Evolutionary conservation across 2,113 vertebrate genomes (phyloP).

Genomic region (Coreoperca whiteheadi): DNA sequence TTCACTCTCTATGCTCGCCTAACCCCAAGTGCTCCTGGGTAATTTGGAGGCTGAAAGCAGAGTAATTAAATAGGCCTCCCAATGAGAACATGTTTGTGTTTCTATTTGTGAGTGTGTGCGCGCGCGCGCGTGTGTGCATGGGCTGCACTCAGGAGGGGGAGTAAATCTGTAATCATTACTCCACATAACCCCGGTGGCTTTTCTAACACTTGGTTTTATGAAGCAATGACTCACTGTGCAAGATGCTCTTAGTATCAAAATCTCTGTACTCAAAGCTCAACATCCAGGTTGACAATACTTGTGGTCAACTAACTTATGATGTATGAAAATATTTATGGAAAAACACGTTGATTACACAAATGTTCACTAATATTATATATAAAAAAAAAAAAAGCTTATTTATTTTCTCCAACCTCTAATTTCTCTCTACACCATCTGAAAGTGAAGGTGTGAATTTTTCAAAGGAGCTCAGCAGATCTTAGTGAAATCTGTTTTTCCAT

Average conservation of each 20-base stretch:
- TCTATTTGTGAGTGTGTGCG: slow-evolving; percentile 45
- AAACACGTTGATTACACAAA: not conserved
- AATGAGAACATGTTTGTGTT: slow-evolving; percentile 70
- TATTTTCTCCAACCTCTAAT: no score
- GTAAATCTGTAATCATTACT: slow-evolving; percentile 65
- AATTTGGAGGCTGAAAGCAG: slow-evolving; percentile 79
- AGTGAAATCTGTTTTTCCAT: not conserved
- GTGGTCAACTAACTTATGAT: not conserved
- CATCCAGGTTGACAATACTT: not conserved
- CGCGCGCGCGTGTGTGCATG: not conserved
- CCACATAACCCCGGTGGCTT: slow-evolving; percentile 38
- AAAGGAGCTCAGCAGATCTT: not conserved
- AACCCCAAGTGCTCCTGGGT: slow-evolving; percentile 76
- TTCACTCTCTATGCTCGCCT: slow-evolving; percentile 66
- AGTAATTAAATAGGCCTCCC: slow-evolving; percentile 82
- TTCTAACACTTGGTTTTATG: slow-evolving; percentile 37
- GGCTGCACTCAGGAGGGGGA: slow-evolving; percentile 27
- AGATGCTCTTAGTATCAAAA: slow-evolving; percentile 27
- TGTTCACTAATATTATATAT: not conserved
- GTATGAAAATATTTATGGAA: not conserved
- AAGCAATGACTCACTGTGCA: slow-evolving; percentile 40
- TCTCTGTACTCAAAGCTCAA: not conserved
- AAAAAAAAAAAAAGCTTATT: no score
- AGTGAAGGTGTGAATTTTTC: not conserved
- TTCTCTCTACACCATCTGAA: not conserved